Conservation (phyloP, 2,888 invertebrate genomes). For the Carterocephalus palaemon region DNA sequence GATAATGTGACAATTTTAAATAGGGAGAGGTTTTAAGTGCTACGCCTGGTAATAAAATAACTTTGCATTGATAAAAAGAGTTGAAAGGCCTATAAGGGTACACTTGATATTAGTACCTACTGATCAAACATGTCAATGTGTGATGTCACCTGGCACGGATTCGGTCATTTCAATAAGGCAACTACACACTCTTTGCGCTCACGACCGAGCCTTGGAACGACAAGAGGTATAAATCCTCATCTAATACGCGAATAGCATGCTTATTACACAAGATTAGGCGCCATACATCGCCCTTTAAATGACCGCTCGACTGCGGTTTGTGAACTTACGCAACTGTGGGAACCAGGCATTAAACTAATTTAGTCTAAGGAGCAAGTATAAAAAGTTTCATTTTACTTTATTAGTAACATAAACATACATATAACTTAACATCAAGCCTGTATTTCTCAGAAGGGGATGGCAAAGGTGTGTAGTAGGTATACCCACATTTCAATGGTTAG, state of each 20-base stretch:
- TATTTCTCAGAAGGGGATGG: too few relatives aligned
- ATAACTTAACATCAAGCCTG: too few relatives aligned
- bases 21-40: too few relatives aligned
- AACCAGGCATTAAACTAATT: conserved; percentile 32
- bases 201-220: conserved; percentile 29
- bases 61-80: not conserved
- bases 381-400: too few relatives aligned
- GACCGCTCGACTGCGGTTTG: conserved; percentile 48
- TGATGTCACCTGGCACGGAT: not conserved
- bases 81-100: not conserved
- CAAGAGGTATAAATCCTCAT: conserved; percentile 35
- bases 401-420: too few relatives aligned
- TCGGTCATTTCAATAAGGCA: conserved; percentile 10
- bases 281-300: conserved; percentile 44
- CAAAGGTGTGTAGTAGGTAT: too few relatives aligned
- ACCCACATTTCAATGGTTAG: too few relatives aligned
- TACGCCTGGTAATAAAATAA: too few relatives aligned
- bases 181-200: conserved; percentile 11
- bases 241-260: conserved; percentile 43
- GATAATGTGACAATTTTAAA: too few relatives aligned
- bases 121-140: not conserved
- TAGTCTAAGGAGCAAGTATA: too few relatives aligned
- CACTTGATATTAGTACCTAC: not conserved
- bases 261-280: conserved; percentile 48
- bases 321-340: conserved; percentile 57